Conservation (phyloP, 1,140 invertebrate genomes). For the Diachasmimorpha longicaudata region DNA sequence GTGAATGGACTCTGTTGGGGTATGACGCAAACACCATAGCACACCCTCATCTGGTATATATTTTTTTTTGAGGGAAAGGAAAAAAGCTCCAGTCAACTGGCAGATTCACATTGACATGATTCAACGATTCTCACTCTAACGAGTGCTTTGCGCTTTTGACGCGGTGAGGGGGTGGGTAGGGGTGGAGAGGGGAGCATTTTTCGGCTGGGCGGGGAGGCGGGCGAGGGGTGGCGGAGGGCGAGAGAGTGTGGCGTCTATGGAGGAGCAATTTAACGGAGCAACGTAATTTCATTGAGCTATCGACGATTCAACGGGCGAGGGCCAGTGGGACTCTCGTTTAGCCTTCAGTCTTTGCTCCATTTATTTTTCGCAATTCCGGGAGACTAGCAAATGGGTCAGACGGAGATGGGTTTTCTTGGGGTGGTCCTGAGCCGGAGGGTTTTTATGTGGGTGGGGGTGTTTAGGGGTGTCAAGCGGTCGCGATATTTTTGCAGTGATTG, state of each 20-base stretch:
- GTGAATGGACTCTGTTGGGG: conserved; percentile 44
- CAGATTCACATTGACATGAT: not conserved
- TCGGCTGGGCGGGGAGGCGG: not conserved
- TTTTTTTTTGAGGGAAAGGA: not conserved
- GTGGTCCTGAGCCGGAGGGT: not conserved
- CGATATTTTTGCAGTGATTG: no score
- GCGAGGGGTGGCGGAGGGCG: not conserved
- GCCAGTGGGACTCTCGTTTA: not conserved
- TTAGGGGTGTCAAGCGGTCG: no score
- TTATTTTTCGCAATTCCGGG: not conserved
- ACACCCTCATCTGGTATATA: not conserved
- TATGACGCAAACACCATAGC: conserved; percentile 48
- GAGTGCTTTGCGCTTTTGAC: not conserved
- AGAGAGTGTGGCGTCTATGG: not conserved
- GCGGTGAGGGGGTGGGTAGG: not conserved
- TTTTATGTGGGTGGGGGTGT: not conserved
- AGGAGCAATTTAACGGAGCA: conserved; percentile 3
- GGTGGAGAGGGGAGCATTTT: no score
- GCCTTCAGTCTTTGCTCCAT: not conserved
- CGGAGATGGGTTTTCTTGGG: not conserved
- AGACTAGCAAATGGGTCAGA: not conserved
- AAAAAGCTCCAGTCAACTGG: not conserved
- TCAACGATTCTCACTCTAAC: not conserved
- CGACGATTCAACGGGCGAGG: not conserved
- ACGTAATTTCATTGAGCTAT: conserved; percentile 13